Percentiles rank a stretch among this genome's conserved stretches.
Evolutionary conservation across 30 jellyfish, hydroid and myxozoan species (phyloP).

Genomic region (Aurelia aurita): DNA sequence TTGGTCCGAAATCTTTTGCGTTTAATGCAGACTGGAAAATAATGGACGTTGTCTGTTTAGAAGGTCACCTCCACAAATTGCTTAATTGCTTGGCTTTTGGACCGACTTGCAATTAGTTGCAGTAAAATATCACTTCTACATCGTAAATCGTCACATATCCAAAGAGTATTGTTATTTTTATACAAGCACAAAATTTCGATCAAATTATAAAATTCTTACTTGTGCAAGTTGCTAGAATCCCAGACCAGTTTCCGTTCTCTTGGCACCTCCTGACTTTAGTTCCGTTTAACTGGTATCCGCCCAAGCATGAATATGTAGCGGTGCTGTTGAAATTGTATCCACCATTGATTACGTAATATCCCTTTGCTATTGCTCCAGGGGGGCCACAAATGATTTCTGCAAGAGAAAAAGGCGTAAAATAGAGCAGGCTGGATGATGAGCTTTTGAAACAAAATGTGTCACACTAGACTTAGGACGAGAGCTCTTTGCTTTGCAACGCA

Average conservation of each 20-base stretch:
- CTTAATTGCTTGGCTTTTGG: too few species aligned
- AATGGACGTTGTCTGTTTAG: too few species aligned
- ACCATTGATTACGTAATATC: constrained; percentile 52
- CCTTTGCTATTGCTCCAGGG: constrained; percentile 78
- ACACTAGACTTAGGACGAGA: too few species aligned
- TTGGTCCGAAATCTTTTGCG: too few species aligned
- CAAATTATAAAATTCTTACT: constrained; percentile 33
- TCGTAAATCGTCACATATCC: too few species aligned
- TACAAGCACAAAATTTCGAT: too few species aligned
- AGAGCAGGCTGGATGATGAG: background rate
- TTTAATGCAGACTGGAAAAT: too few species aligned
- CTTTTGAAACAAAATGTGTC: background rate
- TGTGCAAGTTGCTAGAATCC: constrained; percentile 68
- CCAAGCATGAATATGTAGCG: constrained; percentile 77
- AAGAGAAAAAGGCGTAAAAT: background rate
- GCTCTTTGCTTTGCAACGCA: too few species aligned
- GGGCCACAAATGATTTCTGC: constrained; percentile 65
- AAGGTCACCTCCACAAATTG: too few species aligned
- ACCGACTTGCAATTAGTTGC: too few species aligned
- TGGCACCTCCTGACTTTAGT: constrained; percentile 65
- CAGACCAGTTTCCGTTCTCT: constrained; percentile 78
- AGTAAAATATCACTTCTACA: too few species aligned
- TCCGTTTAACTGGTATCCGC: constrained; percentile 79
- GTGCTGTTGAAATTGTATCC: constrained; percentile 44
- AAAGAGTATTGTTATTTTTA: too few species aligned